Evolutionary conservation across 2,888 invertebrate genomes (phyloP), one percentile per base, ranked within the genome.

Genomic region (Pristionchus exspectatus): DNA sequence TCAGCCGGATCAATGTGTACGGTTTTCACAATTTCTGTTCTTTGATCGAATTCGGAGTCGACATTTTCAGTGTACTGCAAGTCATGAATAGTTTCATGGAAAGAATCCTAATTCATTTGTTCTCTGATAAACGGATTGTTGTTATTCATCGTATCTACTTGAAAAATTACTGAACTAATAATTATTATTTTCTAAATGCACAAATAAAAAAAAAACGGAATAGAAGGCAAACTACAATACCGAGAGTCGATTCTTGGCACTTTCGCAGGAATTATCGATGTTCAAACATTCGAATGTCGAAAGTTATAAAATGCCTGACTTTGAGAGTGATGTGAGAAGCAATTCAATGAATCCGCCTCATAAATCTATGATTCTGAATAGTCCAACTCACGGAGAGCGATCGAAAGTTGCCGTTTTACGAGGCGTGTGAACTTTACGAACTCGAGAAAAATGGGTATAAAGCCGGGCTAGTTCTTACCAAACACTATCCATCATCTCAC

Each of bases 341-440:
- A 24, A 74, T 74, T 44, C 44, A 74, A 74, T 38, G 69, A 1
- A n/a, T 10, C 30, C 21, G 21, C 14, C 44, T 74, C 74, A 44
- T 74, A 38, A 74, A 38, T 74, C 38, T 38, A 21, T 21, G 74
- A 44, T 74, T 74, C 74, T 74, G 74, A 74, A 74, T 74, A 69
- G 38, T 74, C 33, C 44, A 33, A 3, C 7, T 9, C 16, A 0
- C 2, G 0, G 18, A 38, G 10, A 74, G 44, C 18, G 38, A 38
- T 74, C 74, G 38, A 38, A 33, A 74, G 38, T 74, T 74, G 33
- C 38, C 9, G 33, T 74, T 74, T 74, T 1, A 2, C 9, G 12
- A 0, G 27, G 16, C 30, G 12, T 27, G 30, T 69, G 27, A 27
- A 14, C 30, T 27, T 69, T 33, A 69, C 30, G 30, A 74, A 74